Conservation (phyloP, 2,113 vertebrate species). For the Nasalis larvatus region DNA sequence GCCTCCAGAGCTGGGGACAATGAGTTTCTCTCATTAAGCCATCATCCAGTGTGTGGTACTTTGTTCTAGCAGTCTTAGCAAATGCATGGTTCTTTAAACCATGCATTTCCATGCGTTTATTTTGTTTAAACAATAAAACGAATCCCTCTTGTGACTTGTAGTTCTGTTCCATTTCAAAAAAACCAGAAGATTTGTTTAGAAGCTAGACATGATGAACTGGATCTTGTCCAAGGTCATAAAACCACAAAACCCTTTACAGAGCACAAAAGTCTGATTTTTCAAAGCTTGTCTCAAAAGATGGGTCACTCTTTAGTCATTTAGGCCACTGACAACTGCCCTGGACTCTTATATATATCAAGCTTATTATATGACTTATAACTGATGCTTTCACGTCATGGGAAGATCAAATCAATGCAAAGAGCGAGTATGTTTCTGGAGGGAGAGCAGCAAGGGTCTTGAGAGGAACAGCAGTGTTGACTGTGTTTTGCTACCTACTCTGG, state of each 20-base stretch:
- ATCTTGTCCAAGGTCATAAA: neutral
- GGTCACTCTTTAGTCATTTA: neutral
- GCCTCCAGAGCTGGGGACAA: neutral
- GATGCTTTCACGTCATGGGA: neutral
- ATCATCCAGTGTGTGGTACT: neutral
- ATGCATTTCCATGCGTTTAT: too few relatives aligned
- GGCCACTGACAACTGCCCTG: neutral
- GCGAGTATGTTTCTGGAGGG: neutral
- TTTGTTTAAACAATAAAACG: neutral
- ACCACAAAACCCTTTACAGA: neutral
- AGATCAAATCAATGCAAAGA: neutral
- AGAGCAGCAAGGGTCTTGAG: neutral
- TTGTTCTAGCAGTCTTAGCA: neutral
- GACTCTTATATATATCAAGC: neutral
- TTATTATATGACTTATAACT: neutral
- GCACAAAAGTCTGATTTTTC: neutral
- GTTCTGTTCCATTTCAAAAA: neutral
- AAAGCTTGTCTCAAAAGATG: neutral
- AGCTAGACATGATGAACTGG: neutral
- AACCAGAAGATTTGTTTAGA: neutral
- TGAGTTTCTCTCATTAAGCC: neutral
- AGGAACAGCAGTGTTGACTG: neutral
- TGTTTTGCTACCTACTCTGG: neutral
- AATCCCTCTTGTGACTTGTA: neutral
- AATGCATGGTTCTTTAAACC: neutral